phyloP scores from a whole-genome alignment of 2,797 vertebrate genomes.

The Epinephelus awoara region DNA sequence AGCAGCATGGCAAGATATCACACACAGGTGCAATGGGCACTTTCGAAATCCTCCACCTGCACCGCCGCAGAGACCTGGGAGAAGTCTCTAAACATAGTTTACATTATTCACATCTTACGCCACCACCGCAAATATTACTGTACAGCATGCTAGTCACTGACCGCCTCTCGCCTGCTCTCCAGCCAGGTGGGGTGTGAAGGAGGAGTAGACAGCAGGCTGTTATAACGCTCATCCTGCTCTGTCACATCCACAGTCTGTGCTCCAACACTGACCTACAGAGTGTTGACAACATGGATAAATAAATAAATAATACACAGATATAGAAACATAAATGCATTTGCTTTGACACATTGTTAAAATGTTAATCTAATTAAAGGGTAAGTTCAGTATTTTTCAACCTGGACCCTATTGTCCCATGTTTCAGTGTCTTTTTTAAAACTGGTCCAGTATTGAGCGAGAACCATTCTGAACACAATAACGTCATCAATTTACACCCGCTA shows the following conservation, averaged over 20 bases:
- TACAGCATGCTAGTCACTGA: conserved; percentile 71
- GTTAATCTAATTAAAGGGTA: neutral
- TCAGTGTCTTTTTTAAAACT: too few species aligned
- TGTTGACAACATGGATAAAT: conserved; percentile 6
- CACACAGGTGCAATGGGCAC: conserved; percentile 37
- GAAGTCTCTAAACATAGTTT: conserved; percentile 29
- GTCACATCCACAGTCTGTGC: conserved; percentile 64
- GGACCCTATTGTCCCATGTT: too few species aligned
- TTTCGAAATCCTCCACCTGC: conserved; percentile 29
- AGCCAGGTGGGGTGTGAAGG: conserved; percentile 84
- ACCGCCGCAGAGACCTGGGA: neutral
- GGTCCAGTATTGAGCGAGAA: too few species aligned
- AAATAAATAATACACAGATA: neutral
- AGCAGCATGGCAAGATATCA: conserved; percentile 41
- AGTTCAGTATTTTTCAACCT: too few species aligned
- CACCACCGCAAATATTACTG: conserved; percentile 14
- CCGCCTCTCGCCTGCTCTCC: conserved; percentile 81
- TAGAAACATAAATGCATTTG: neutral
- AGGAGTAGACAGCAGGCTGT: conserved; percentile 43
- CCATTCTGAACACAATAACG: too few species aligned
- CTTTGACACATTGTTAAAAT: neutral
- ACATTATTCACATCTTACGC: conserved; percentile 26
- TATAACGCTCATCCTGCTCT: conserved; percentile 76
- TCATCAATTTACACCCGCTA: too few species aligned
- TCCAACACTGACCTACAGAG: conserved; percentile 62